Evolutionary conservation across 2,113 vertebrate species (phyloP).

Genomic region (Climacteris rufus): DNA sequence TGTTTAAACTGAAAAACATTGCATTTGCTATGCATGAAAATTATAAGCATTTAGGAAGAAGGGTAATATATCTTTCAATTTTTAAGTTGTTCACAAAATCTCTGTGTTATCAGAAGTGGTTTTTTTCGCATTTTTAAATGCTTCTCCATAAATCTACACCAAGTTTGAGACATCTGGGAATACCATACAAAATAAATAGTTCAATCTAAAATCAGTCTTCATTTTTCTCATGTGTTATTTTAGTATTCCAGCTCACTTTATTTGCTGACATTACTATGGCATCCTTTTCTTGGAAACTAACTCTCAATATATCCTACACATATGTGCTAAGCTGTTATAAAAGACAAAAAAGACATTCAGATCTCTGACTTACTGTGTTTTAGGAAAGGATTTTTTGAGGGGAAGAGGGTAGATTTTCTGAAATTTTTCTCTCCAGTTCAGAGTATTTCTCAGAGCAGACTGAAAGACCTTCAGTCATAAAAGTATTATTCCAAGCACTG

Average conservation of each 20-base stretch:
- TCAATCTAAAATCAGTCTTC: background rate
- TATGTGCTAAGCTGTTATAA: background rate
- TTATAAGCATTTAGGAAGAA: background rate
- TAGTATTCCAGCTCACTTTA: background rate
- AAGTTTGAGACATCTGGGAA: background rate
- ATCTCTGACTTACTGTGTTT: background rate
- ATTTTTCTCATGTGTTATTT: background rate
- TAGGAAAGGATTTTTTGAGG: background rate
- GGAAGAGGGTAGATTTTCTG: background rate
- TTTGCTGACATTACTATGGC: background rate
- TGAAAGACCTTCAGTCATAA: background rate
- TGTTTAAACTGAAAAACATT: background rate
- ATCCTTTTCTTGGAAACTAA: background rate
- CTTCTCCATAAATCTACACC: background rate
- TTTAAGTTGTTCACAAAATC: background rate
- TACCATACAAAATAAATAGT: background rate
- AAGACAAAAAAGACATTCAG: background rate
- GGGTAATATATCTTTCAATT: background rate
- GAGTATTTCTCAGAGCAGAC: background rate
- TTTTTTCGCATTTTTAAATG: background rate
- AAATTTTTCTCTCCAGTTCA: background rate
- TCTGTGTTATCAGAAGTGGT: background rate
- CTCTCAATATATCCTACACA: background rate
- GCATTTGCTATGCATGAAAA: background rate
- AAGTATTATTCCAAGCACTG: background rate